Evolutionary conservation across 1,140 invertebrate genomes (phyloP), one percentile per base, ranked within the genome.

Genomic region (Neodiprion fabricii): DNA sequence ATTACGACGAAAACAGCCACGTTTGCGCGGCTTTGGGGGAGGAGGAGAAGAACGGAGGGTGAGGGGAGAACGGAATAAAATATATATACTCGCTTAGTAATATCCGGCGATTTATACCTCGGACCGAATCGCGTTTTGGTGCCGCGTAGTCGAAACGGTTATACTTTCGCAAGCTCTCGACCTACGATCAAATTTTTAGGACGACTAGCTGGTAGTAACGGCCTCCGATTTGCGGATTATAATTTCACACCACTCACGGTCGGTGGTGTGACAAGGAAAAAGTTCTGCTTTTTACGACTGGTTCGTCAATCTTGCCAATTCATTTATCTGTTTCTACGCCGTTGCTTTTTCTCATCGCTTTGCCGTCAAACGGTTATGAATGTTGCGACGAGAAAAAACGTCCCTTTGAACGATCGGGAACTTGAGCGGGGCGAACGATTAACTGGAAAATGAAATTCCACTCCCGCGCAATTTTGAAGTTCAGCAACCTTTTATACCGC

Each of bases 1-100:
- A 84, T 82, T 79, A 78, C 74, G 83, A 84, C 83, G 79, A 83
- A 84, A 81, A 83, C 83, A 84, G 80, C 66, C 79, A 50, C 53
- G 11, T 17, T 40, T 40, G 28, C 28, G 28, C 28, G 28, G 28
- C 28, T 40, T 4, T 12, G 53, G n/a, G 53, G n/a, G 53, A 9
- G 53, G 53, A 4, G n/a, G n/a, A 10, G n/a, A 53, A 10, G 2
- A 53, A 1, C 50, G 1, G 7, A 61, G n/a, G 9, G 4, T 1
- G n/a, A 61, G n/a, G 53, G n/a, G 9, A 17, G 28, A 40, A 40
- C 28, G 53, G n/a, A 61, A 61, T 61, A 61, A 61, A 61, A 61
- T 61, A 61, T 61, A 61, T 61, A 61, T 61, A 61, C 53, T 61
- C 53, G 53, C 11, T 61, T 61, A 8, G 53, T 61, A 61, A 61